phyloP scores from a whole-genome alignment of 2,888 invertebrate genomes.

The Eupithecia subumbrata region DNA sequence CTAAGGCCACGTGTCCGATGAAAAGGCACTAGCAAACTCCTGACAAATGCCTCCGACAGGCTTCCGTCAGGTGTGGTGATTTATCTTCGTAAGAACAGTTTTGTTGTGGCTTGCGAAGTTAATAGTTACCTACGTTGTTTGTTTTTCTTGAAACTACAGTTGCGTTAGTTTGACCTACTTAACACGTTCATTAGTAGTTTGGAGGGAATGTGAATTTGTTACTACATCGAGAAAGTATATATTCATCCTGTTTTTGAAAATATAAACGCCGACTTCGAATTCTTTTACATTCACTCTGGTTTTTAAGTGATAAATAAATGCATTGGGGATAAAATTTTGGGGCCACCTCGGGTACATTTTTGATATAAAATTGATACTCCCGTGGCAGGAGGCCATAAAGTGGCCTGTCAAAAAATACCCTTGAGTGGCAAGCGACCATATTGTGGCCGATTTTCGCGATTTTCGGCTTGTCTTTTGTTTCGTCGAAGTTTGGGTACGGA shows the following conservation, averaged over 20 bases:
- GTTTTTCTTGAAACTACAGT: not conserved
- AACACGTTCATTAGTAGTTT: not conserved
- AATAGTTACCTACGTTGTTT: not conserved
- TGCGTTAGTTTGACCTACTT: slow-evolving; percentile 1
- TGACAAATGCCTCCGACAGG: slow-evolving; percentile 27
- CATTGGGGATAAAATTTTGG: too few relatives aligned
- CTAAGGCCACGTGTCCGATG: not conserved
- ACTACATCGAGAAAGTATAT: not conserved
- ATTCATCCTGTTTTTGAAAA: not conserved
- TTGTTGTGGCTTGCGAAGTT: slow-evolving; percentile 17
- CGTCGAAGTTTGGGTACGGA: too few relatives aligned
- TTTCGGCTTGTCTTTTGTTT: too few relatives aligned
- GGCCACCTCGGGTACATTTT: too few relatives aligned
- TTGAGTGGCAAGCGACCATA: too few relatives aligned
- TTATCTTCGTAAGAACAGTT: slow-evolving; percentile 27
- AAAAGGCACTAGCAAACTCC: not conserved
- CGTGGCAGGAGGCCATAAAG: too few relatives aligned
- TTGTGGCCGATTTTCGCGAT: too few relatives aligned
- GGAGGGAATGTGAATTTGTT: not conserved
- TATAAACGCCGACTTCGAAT: not conserved
- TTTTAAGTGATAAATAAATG: too few relatives aligned
- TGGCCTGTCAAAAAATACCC: too few relatives aligned
- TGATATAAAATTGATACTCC: too few relatives aligned
- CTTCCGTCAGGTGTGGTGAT: slow-evolving; percentile 24
- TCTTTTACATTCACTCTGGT: not conserved